phyloP scores from a whole-genome alignment of 2,113 vertebrate species.

The Mixornis gularis region DNA sequence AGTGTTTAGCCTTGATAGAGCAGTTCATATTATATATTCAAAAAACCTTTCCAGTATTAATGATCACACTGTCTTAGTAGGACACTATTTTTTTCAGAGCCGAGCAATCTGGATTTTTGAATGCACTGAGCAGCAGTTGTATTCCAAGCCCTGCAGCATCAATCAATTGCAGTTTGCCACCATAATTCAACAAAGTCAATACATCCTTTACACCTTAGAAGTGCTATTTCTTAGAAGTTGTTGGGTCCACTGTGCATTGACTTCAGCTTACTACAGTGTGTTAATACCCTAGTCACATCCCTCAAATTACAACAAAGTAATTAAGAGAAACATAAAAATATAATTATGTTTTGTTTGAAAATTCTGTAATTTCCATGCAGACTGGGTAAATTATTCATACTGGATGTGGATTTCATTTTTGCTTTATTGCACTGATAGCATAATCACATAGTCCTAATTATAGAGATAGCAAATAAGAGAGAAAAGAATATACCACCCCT shows the following conservation, averaged over 20 bases:
- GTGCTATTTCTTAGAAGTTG: neutral
- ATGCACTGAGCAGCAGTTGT: neutral
- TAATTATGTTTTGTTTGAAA: slow-evolving; percentile 44
- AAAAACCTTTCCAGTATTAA: neutral
- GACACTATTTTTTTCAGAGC: neutral
- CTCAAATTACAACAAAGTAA: slow-evolving; percentile 39
- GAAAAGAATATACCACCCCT: neutral
- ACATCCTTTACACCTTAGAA: neutral
- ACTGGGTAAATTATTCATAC: slow-evolving; percentile 26
- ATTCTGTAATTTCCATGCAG: slow-evolving; percentile 23
- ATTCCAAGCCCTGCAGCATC: neutral
- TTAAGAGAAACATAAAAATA: slow-evolving; percentile 47
- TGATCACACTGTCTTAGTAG: neutral
- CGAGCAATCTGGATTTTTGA: neutral
- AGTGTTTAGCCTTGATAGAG: neutral
- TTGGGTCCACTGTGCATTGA: neutral
- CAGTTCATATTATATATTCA: neutral
- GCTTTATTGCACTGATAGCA: neutral
- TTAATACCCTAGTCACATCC: slow-evolving; percentile 20
- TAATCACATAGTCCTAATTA: slow-evolving; percentile 41
- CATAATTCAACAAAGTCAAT: neutral
- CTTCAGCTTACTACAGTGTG: neutral
- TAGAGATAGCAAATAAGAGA: slow-evolving; percentile 35
- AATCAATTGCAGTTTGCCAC: neutral
- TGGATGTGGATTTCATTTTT: slow-evolving; percentile 25